phyloP scores from a whole-genome alignment of 2,797 vertebrate species.

The Anomalospiza imberbis region DNA sequence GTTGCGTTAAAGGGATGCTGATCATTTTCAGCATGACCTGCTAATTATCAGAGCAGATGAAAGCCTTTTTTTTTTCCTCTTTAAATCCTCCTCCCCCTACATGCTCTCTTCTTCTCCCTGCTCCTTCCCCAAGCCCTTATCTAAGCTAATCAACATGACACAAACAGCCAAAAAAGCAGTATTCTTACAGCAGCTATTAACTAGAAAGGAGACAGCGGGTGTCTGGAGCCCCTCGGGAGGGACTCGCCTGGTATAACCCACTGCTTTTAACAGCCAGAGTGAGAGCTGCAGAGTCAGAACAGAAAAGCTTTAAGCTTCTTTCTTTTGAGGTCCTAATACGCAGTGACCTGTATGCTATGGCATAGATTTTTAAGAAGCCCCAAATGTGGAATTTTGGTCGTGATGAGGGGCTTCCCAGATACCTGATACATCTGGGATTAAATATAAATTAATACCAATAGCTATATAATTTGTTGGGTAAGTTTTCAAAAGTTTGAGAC shows the following conservation, averaged over 20 bases:
- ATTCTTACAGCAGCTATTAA: slow-evolving; percentile 22
- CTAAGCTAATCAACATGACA: slow-evolving; percentile 40
- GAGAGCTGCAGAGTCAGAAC: background rate
- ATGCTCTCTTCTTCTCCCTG: background rate
- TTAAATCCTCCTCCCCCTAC: background rate
- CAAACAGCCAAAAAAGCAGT: slow-evolving; percentile 5
- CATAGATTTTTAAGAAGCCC: background rate
- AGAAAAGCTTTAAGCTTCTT: background rate
- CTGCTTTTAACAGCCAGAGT: background rate
- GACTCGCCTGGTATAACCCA: background rate
- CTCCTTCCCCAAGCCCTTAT: slow-evolving; percentile 12
- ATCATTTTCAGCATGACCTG: slow-evolving; percentile 55
- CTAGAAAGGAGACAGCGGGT: background rate
- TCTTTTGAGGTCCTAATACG: background rate
- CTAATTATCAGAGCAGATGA: slow-evolving; percentile 60
- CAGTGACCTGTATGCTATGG: background rate
- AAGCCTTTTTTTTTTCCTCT: background rate
- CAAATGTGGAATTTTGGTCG: background rate
- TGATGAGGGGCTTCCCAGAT: background rate
- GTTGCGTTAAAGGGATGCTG: slow-evolving; percentile 49
- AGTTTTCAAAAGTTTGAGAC: background rate
- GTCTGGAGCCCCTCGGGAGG: slow-evolving; percentile 3
- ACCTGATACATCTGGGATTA: background rate
- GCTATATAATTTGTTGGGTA: background rate
- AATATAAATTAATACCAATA: background rate